Evolutionary conservation across 2,888 invertebrate species (phyloP), one percentile per base, ranked within the genome.

Genomic region (Halictus ligatus): DNA sequence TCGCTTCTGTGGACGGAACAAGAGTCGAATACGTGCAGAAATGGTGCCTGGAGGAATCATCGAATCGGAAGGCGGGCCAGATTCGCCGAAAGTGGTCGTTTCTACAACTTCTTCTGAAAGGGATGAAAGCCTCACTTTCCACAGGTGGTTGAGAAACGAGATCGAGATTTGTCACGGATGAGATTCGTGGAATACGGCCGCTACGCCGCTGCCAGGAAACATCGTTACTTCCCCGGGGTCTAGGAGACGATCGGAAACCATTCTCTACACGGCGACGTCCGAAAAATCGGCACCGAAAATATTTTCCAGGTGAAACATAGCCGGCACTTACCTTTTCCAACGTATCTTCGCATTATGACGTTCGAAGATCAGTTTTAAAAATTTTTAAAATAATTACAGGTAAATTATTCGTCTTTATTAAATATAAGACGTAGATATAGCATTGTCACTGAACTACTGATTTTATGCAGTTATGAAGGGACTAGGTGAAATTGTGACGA

Each of bases 111-210:
- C 69, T 60, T 73, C 82, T 50, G 64, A 67, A 58, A 43, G 67
- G 64, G n/a, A 54, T 25, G 75, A 69, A 73, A 72, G 72, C 60
- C 50, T 80, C 74, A 79, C 73, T 64, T 81, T 74, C 87, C 76
- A 88, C 87, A 88, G 87, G 87, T 88, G 87, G 87, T 88, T 88
- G 87, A 87, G 84, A 88, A 87, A 84, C 84, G 84, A 87, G 87
- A 88, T 88, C 77, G 84, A 81, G 87, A 88, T 88, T 88, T 88
- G 84, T 84, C 87, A 88, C 76, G 87, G 79, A 71, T 75, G 83
- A 81, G 81, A 81, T 81, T 86, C 81, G 79, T 64, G 79, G 78
- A 76, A 79, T 71, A 75, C 75, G 40, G 50, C 35, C 58, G 50
- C 60, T 15, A 75, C 46, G 50, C 35, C 12, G 75, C 69, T 60